A percentile compares a stretch with the other conserved stretches of the same genome.
Conservation (phyloP, 2,888 invertebrate species). For the Oscheius sp. region DNA sequence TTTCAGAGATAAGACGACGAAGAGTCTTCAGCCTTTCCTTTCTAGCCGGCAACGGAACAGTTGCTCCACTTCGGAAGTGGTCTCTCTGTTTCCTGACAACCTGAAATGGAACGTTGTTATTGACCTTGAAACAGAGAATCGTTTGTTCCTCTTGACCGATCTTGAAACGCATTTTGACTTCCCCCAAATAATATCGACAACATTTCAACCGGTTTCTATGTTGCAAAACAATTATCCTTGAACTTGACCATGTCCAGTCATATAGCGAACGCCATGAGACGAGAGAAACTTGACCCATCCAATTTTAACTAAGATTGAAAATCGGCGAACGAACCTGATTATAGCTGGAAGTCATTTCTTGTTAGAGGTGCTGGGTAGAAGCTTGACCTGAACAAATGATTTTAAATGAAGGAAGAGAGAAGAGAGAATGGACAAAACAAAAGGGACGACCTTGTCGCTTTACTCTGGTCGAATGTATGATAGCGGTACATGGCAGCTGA, state of each 20-base stretch:
- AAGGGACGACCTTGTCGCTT: slow-evolving; percentile 14
- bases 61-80: slow-evolving; percentile 19
- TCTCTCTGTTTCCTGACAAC: slow-evolving; percentile 26
- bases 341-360: no score
- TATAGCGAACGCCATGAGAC: background rate
- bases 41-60: background rate
- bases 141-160: no score
- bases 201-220: background rate
- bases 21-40: slow-evolving; percentile 17
- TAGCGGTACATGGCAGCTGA: slow-evolving; percentile 20
- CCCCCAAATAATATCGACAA: background rate
- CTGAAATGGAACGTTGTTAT: no score
- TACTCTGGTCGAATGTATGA: slow-evolving; percentile 21
- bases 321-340: no score
- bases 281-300: background rate
- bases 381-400: background rate
- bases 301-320: background rate
- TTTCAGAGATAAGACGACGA: slow-evolving; percentile 23
- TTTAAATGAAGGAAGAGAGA: background rate
- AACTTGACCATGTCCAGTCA: background rate
- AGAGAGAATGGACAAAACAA: slow-evolving; percentile 1
- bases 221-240: slow-evolving; percentile 14
- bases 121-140: no score
- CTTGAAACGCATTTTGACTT: background rate
- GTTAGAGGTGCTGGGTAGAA: background rate